These are phyloP conservation scores for Troglohyphantes excavatus DNA, from an alignment of 2,888 invertebrate species.

Conservation along the genomic window DNA sequence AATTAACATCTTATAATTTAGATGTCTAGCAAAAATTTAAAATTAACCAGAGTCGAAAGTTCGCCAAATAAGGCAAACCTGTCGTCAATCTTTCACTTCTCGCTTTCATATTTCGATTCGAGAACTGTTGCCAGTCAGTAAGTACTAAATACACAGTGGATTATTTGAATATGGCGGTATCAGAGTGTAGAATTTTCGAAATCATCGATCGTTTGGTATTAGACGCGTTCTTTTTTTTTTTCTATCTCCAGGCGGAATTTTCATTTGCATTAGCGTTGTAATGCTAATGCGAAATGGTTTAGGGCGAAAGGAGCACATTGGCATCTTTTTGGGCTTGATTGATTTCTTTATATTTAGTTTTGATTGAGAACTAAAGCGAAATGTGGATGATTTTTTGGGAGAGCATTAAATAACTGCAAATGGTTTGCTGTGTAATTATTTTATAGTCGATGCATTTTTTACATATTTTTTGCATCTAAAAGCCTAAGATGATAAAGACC, in stretches of 20 bases:
- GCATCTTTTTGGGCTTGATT: slow-evolving; percentile 44
- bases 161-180: background rate
- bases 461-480: too few species aligned
- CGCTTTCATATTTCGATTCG: slow-evolving; percentile 50
- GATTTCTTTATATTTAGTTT: too few species aligned
- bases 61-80: too few species aligned
- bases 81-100: background rate
- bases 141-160: slow-evolving; percentile 15
- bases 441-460: too few species aligned
- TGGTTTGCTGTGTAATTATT: too few species aligned
- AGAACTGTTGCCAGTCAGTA: slow-evolving; percentile 45
- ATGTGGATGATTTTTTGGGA: too few species aligned
- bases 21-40: too few species aligned
- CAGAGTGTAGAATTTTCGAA: background rate
- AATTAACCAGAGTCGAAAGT: too few species aligned
- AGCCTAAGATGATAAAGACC: too few species aligned
- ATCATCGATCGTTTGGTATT: slow-evolving; percentile 18
- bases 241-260: background rate
- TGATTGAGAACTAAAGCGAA: slow-evolving; percentile 42
- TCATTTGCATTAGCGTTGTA: slow-evolving; percentile 48
- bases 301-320: slow-evolving; percentile 17
- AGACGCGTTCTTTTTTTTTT: too few species aligned
- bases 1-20: too few species aligned
- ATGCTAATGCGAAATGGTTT: slow-evolving; percentile 59
- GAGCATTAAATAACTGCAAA: too few species aligned